Conservation (phyloP, 53 echinoderm and acorn worm genomes). For the Astropecten irregularis region DNA sequence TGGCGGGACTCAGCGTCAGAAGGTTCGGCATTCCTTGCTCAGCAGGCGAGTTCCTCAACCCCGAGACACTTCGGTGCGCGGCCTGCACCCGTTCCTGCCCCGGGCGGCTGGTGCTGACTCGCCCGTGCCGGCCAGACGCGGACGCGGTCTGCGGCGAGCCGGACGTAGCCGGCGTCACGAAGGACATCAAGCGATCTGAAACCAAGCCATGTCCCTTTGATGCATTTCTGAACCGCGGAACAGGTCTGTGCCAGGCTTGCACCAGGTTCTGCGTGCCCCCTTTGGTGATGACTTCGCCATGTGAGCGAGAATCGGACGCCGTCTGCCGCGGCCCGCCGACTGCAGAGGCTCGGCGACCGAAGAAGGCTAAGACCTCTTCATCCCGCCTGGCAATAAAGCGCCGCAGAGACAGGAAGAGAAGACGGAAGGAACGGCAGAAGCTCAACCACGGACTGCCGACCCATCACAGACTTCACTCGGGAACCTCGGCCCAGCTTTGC, state of each 20-base stretch:
- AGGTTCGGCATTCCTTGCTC: not conserved
- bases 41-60: not conserved
- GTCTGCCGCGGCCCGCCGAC: not conserved
- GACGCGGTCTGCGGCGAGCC: slow-evolving; percentile 9
- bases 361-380: too few species aligned
- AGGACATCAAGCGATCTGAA: not conserved
- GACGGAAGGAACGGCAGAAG: not conserved
- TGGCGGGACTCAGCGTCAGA: not conserved
- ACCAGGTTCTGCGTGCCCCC: not conserved
- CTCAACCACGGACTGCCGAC: not conserved
- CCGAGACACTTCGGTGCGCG: not conserved
- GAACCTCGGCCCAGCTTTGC: not conserved
- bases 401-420: not conserved
- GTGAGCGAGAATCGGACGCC: slow-evolving; percentile 1
- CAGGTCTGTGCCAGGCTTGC: not conserved
- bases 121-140: slow-evolving; percentile 18
- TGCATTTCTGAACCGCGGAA: slow-evolving; percentile 2
- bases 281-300: not conserved
- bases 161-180: not conserved
- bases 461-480: not conserved
- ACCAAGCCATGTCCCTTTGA: not conserved
- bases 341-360: too few species aligned
- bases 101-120: not conserved
- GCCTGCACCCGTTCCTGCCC: slow-evolving; percentile 6
- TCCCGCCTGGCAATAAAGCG: not conserved